Evolutionary conservation across 2,113 vertebrate species (phyloP), one percentile per base, ranked within the genome.

Genomic region (Eolophus roseicapilla): DNA sequence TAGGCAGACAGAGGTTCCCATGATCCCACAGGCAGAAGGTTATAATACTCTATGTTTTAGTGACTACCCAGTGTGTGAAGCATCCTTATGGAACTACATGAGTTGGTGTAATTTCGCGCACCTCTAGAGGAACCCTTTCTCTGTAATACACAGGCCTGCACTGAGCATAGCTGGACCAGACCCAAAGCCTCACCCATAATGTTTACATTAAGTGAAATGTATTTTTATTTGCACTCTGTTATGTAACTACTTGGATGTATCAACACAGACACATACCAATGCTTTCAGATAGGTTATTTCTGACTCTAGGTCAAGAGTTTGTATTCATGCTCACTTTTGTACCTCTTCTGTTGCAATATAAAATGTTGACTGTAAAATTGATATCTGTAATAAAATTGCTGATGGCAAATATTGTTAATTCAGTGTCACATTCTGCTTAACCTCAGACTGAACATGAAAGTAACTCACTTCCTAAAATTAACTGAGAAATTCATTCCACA

Each of bases 151-250:
- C 37, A 75, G 21, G 28, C 35, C 41, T 82, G 43, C 74, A 37
- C 57, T 82, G 74, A 79, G 24, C 90, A 52, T 50, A 76, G 55
- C 57, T 92, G 78, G 81, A 91, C 77, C 76, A 77, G 35, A 69
- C 25, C 60, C 49, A 52, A 65, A 44, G 75, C 77, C 33, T 85
- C 17, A 17, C 47, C 74, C 17, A 17, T 44, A 44, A 86, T 76
- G 88, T 90, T 96, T 96, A 96, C 82, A 71, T 78, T 50, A 92
- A 71, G 16, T 15, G 37, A 81, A 86, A 88, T 41, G 11, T 53
- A 27, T 81, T 95, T 91, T 82, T 90, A 64, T 78, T 90, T 94
- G 33, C 64, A 65, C 27, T 35, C 25, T 82, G 11, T 60, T 90
- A 27, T 23, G 19, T 93, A 79, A 55, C 27, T 64, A 15, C 12